Conservation (phyloP, 1,140 invertebrate genomes). For the Caenorhabditis latens region DNA sequence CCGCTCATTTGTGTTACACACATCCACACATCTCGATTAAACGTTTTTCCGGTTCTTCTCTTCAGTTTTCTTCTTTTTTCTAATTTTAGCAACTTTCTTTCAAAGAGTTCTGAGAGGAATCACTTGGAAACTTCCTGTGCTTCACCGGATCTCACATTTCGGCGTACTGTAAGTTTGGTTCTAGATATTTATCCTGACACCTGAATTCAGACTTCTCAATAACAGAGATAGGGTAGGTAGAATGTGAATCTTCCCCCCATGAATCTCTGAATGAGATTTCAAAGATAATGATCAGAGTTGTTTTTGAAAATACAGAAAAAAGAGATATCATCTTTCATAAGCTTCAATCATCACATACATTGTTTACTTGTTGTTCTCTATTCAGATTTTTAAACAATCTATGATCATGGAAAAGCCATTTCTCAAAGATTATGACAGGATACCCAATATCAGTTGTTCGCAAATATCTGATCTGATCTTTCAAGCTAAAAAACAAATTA, state of each 20-base stretch:
- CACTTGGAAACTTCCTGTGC: background rate
- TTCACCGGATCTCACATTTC: no score
- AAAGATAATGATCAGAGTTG: no score
- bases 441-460: background rate
- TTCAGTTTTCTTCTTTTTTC: background rate
- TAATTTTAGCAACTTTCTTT: constrained; percentile 14
- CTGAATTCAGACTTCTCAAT: no score
- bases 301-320: no score
- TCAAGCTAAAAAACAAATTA: background rate
- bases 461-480: background rate
- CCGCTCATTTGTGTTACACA: constrained; percentile 46
- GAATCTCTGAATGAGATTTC: no score
- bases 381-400: background rate
- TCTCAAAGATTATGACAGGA: constrained; percentile 3
- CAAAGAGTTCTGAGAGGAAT: background rate
- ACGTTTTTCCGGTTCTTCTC: background rate
- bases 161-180: no score
- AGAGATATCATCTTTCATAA: background rate
- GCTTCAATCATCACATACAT: background rate
- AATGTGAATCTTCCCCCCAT: no score
- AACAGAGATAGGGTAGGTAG: no score
- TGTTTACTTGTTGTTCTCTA: background rate
- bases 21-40: constrained; percentile 1
- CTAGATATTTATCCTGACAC: no score
- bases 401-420: background rate